Evolutionary conservation across 2,113 vertebrate species (phyloP).

Genomic region (Nycticorax nycticorax): DNA sequence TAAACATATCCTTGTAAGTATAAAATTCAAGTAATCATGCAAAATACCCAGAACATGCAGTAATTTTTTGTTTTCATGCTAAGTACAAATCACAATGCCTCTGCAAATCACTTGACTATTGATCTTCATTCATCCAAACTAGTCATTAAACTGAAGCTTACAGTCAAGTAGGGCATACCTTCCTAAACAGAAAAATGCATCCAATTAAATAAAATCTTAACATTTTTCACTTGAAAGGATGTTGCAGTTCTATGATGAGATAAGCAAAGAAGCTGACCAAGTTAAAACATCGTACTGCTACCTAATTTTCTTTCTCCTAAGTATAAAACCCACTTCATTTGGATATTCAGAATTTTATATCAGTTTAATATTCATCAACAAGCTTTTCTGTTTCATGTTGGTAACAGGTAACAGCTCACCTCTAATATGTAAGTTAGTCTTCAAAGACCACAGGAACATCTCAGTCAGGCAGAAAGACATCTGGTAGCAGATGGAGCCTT

Average conservation of each 20-base stretch:
- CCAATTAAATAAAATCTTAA: not conserved
- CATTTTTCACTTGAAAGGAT: constrained; percentile 2
- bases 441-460: constrained; percentile 94
- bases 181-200: not conserved
- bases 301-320: not conserved
- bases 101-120: not conserved
- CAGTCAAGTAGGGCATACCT: not conserved
- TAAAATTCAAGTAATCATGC: not conserved
- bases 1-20: not conserved
- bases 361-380: not conserved
- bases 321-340: not conserved
- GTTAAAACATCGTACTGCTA: not conserved
- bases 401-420: constrained; percentile 66
- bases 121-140: constrained; percentile 1
- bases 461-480: constrained; percentile 97
- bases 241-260: not conserved
- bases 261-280: not conserved
- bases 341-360: not conserved
- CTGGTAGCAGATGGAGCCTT: constrained; percentile 72
- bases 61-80: not conserved
- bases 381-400: not conserved
- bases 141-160: not conserved
- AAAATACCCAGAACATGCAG: not conserved
- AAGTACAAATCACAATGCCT: constrained; percentile 19
- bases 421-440: constrained; percentile 85